Conservation (phyloP, 2,113 vertebrate genomes). For the Malurus elegans region DNA sequence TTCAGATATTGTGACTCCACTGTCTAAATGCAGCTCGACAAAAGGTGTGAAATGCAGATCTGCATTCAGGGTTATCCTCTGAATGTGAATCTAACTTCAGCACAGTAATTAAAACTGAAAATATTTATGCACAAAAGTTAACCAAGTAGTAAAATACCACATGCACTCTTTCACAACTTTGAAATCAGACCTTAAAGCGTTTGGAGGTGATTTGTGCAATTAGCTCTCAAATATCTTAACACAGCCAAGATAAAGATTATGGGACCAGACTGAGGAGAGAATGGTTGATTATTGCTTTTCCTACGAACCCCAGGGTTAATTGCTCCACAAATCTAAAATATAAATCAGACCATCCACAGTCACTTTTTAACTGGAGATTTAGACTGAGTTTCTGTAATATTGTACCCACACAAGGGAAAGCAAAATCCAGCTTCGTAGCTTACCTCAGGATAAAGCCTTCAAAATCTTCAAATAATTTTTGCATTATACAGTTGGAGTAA, state of each 20-base stretch:
- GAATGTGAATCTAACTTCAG: neutral
- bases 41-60: neutral
- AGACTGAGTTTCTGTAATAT: neutral
- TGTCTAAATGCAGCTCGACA: neutral
- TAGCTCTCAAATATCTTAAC: neutral
- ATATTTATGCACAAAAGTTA: neutral
- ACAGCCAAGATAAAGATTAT: neutral
- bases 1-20: neutral
- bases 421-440: neutral
- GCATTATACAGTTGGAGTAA: neutral
- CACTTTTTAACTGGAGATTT: neutral
- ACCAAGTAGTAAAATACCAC: neutral
- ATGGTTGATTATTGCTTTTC: neutral
- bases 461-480: constrained; percentile 32
- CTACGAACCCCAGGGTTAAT: neutral
- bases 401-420: neutral
- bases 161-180: neutral
- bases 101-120: neutral
- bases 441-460: neutral
- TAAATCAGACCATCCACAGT: neutral
- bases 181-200: neutral
- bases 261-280: neutral
- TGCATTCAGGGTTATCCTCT: neutral
- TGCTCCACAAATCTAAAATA: neutral
- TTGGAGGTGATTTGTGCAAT: neutral